Base-by-base conservation (phyloP, 2,797 vertebrate genomes). In the Sandelia bainsii region DNA sequence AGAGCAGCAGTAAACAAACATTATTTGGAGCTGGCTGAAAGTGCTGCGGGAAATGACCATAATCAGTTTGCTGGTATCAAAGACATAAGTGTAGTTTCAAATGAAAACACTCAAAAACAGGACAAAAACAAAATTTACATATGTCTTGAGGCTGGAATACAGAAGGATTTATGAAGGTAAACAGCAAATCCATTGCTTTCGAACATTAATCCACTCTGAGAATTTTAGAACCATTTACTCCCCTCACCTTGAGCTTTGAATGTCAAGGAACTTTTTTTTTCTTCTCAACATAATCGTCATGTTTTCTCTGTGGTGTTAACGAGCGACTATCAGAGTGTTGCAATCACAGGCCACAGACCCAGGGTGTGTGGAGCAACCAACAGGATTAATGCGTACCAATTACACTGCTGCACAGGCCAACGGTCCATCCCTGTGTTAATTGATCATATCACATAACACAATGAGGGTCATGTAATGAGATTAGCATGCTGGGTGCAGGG, bases 381-480 rank as follows among this genome's bases (percentile, higher is more conserved):
- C 27, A 16, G 63, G 83, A 86, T 76, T 83, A 74, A 69, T 60
- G 54, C 10, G 14, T 6, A 70, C 25, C 52, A 79, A 78, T 81
- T 84, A 71, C 62, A 79, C 29, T 6, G 22, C 48, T 34, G 65
- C 23, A 57, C 62, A 65, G 79, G 79, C 68, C 79, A 80, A 23
- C 22, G 49, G 53, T 72, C 68, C 66, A 66, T 73, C 72, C 72
- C 73, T 3, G 63, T 75, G 65, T 78, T 86, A 88, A 91, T 79
- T 89, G 80, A 86, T 90, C 79, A 85, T 62, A 40, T 87, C 79
- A 51, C 68, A 72, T 75, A 89, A 89, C 83, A 74, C 56, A 69
- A 70, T 54, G 52, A 72, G 66, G 61, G 79, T 81, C 77, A 58
- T 68, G 69, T 70, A 81, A 72, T 69, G 49, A 50, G 64, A 76